phyloP scores from a whole-genome alignment of 1,140 invertebrate genomes.

The Hylaeus volcanicus region DNA sequence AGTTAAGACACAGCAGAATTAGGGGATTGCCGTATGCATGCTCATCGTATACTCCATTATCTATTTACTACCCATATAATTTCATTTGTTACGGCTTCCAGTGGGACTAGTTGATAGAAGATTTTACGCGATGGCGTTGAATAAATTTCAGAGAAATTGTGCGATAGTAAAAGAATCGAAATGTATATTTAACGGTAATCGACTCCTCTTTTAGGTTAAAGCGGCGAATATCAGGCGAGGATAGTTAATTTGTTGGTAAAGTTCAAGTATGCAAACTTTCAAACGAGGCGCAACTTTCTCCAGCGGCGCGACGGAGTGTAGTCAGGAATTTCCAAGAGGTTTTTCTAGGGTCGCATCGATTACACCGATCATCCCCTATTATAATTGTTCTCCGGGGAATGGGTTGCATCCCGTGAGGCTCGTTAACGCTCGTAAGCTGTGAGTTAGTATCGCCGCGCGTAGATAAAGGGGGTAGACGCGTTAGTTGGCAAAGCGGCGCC shows the following conservation, averaged over 20 bases:
- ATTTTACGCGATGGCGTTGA: background rate
- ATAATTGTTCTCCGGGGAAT: slow-evolving; percentile 47
- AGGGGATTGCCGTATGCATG: background rate
- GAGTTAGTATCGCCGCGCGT: slow-evolving; percentile 65
- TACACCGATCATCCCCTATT: slow-evolving; percentile 48
- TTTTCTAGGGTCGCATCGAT: background rate
- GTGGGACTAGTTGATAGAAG: background rate
- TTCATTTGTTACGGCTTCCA: background rate
- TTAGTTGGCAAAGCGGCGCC: slow-evolving; percentile 48
- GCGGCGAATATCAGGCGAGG: too few relatives aligned
- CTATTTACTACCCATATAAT: slow-evolving; percentile 12
- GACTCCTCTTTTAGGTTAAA: too few relatives aligned
- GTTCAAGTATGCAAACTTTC: too few relatives aligned
- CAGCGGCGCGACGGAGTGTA: background rate
- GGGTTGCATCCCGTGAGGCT: slow-evolving; percentile 45
- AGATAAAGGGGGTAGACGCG: slow-evolving; percentile 67
- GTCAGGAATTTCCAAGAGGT: background rate
- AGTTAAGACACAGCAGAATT: slow-evolving; percentile 12
- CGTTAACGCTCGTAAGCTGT: slow-evolving; percentile 59
- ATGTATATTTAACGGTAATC: too few relatives aligned
- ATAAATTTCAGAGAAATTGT: too few relatives aligned
- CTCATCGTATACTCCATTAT: background rate
- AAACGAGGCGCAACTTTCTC: too few relatives aligned
- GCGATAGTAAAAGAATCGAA: background rate
- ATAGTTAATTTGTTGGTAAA: too few relatives aligned